These are phyloP conservation scores for Halcyon senegalensis DNA, from an alignment of 2,113 vertebrate species.

Conservation along the genomic window DNA sequence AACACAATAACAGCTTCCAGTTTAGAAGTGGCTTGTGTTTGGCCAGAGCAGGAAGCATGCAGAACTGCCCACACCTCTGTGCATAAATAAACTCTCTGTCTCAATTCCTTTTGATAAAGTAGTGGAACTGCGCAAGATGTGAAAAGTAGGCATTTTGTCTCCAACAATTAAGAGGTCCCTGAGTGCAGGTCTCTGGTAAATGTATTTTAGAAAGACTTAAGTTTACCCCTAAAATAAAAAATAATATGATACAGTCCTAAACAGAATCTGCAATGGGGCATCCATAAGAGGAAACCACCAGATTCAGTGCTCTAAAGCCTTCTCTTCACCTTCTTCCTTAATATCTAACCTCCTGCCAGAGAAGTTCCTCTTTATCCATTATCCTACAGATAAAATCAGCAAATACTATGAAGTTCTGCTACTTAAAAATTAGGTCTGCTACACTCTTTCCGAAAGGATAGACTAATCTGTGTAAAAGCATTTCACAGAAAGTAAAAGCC, in stretches of 20 bases:
- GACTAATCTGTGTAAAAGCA: neutral
- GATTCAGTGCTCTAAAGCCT: neutral
- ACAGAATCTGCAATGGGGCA: neutral
- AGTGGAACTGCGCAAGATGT: neutral
- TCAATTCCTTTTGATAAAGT: neutral
- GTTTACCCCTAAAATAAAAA: neutral
- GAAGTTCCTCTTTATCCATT: neutral
- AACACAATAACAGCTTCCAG: neutral
- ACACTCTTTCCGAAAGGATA: neutral
- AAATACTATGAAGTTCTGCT: neutral
- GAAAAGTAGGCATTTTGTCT: neutral
- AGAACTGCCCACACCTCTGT: neutral
- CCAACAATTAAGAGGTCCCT: neutral
- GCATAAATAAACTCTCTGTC: neutral
- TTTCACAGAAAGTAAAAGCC: neutral
- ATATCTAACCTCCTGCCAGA: neutral
- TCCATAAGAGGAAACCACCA: neutral
- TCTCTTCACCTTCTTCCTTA: neutral
- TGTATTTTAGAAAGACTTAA: neutral
- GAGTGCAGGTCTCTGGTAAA: neutral
- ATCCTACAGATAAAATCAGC: neutral
- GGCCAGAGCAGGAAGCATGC: neutral
- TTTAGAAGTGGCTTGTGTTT: neutral
- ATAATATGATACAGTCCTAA: neutral
- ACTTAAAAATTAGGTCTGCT: neutral